Conservation (phyloP, 2,888 invertebrate genomes). For the Ochropleura plecta region DNA sequence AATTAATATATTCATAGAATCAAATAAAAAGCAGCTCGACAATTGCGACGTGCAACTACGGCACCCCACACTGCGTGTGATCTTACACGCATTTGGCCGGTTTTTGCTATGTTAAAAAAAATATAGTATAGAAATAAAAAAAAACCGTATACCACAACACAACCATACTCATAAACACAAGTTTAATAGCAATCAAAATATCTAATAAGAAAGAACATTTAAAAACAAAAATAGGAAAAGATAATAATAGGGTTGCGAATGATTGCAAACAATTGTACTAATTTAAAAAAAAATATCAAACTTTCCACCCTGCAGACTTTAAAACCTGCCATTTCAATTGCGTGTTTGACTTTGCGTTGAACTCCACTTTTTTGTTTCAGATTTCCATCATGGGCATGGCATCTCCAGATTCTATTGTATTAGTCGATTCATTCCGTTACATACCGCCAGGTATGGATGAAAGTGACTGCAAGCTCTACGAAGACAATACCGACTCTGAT, state of each 20-base stretch:
- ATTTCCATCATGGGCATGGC: constrained; percentile 73
- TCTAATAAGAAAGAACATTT: too few relatives aligned
- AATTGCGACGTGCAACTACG: too few relatives aligned
- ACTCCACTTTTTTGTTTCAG: constrained; percentile 69
- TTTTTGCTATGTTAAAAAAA: too few relatives aligned
- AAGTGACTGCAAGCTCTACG: constrained; percentile 72
- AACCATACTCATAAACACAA: too few relatives aligned
- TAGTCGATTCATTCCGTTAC: constrained; percentile 79
- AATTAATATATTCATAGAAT: too few relatives aligned
- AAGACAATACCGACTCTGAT: constrained; percentile 42
- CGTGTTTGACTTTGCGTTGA: constrained; percentile 2
- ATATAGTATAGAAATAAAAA: too few relatives aligned
- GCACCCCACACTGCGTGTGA: too few relatives aligned
- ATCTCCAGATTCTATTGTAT: constrained; percentile 63
- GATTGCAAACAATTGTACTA: neutral
- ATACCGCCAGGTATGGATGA: constrained; percentile 67
- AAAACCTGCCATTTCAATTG: neutral
- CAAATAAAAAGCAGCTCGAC: too few relatives aligned
- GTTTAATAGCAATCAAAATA: too few relatives aligned
- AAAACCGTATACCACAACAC: too few relatives aligned
- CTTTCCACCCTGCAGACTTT: neutral
- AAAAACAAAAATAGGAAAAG: neutral
- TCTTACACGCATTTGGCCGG: too few relatives aligned
- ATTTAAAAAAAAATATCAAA: neutral
- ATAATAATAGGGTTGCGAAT: neutral